Evolutionary conservation across 2,888 invertebrate species (phyloP).

Genomic region (Andrena praecox): DNA sequence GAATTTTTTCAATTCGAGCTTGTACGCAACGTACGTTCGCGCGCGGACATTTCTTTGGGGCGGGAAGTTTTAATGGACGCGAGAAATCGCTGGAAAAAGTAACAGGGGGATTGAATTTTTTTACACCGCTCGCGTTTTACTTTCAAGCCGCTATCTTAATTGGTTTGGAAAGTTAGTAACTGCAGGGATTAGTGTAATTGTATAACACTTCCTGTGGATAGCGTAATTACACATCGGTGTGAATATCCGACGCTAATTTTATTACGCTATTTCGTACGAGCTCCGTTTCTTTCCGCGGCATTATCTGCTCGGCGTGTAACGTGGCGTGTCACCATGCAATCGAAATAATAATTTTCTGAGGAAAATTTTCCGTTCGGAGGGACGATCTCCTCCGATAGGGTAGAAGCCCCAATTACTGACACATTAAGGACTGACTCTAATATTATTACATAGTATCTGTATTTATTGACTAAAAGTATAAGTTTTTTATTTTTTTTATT

Average conservation of each 20-base stretch:
- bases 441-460: no score
- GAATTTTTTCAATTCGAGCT: not conserved
- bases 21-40: not conserved
- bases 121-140: constrained; percentile 9
- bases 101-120: not conserved
- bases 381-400: no score
- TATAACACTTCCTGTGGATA: constrained; percentile 36
- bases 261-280: not conserved
- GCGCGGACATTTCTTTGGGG: no score
- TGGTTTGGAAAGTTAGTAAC: constrained; percentile 45
- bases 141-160: constrained; percentile 46
- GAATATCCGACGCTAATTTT: constrained; percentile 8
- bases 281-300: not conserved
- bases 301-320: not conserved
- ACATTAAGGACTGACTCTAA: no score
- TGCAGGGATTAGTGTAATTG: constrained; percentile 31
- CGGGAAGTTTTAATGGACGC: no score
- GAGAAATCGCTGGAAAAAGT: not conserved
- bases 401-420: no score
- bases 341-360: not conserved
- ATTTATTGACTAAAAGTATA: no score
- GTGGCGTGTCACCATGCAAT: not conserved
- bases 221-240: constrained; percentile 25
- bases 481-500: no score
- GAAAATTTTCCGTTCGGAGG: no score